Conservation (phyloP, 1,140 invertebrate genomes). For the Listronotus bonariensis region DNA sequence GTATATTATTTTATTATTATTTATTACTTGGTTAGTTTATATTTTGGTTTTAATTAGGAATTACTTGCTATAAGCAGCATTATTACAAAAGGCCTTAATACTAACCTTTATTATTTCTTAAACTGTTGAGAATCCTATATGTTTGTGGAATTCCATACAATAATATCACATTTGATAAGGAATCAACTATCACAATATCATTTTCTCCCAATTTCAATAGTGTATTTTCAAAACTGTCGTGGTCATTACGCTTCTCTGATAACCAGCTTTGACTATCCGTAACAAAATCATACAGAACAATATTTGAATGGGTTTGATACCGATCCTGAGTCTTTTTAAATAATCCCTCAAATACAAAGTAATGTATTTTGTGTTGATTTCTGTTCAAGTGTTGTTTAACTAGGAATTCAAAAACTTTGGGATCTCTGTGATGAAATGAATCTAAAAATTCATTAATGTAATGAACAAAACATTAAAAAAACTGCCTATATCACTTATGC, state of each 20-base stretch:
- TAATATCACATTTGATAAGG: slow-evolving; percentile 48
- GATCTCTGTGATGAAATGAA: slow-evolving; percentile 42
- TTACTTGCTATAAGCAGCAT: too few species aligned
- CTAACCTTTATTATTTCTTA: slow-evolving; percentile 43
- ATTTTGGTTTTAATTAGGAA: too few species aligned
- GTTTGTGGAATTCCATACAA: slow-evolving; percentile 40
- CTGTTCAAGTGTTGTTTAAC: slow-evolving; percentile 38
- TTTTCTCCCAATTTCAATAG: slow-evolving; percentile 24
- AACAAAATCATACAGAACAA: slow-evolving; percentile 44
- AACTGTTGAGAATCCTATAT: slow-evolving; percentile 42
- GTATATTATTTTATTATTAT: too few species aligned
- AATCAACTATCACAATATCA: slow-evolving; percentile 49
- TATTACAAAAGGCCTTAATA: too few species aligned
- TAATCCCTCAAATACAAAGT: slow-evolving; percentile 47
- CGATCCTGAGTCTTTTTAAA: slow-evolving; percentile 34
- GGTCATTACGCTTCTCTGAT: slow-evolving; percentile 17
- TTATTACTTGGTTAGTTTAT: too few species aligned
- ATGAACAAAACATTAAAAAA: too few species aligned
- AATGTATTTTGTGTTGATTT: slow-evolving; percentile 40
- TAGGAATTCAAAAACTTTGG: slow-evolving; percentile 42
- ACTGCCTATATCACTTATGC: too few species aligned
- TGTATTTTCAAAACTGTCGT: slow-evolving; percentile 19
- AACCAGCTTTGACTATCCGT: slow-evolving; percentile 34
- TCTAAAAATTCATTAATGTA: slow-evolving; percentile 41
- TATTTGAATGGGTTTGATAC: slow-evolving; percentile 18